A percentile compares a stretch with the other conserved stretches of the same genome.
These are phyloP conservation scores for Hippotragus niger DNA, from an alignment of 2,113 vertebrate genomes.

Conservation along the genomic window DNA sequence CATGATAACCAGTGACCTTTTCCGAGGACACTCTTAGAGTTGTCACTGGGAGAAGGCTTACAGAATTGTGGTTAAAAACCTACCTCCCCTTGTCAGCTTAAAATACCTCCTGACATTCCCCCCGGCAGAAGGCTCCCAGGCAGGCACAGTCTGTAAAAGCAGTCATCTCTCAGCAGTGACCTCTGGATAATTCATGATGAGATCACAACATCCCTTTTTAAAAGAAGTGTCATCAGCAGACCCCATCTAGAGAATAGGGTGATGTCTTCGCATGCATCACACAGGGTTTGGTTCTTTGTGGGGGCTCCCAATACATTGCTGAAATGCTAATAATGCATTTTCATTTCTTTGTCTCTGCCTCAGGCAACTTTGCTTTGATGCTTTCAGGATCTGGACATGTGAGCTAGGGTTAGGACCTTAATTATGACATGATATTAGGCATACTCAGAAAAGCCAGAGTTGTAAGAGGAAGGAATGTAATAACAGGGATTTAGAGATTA, in stretches of 20 bases:
- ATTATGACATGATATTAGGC: constrained; percentile 29
- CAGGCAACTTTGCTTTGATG: constrained; percentile 18
- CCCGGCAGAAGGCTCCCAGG: not conserved
- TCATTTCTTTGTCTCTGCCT: constrained; percentile 30
- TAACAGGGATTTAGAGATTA: constrained; percentile 59
- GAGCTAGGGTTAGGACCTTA: constrained; percentile 47
- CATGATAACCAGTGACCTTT: constrained; percentile 60
- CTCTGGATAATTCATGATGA: not conserved
- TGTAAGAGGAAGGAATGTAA: constrained; percentile 33
- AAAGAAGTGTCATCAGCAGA: not conserved
- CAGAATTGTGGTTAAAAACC: not conserved
- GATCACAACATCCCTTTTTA: not conserved
- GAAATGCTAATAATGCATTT: constrained; percentile 2
- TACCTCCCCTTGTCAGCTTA: not conserved
- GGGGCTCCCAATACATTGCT: not conserved
- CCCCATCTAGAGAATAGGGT: not conserved
- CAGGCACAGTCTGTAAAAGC: not conserved
- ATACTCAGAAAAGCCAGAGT: constrained; percentile 52
- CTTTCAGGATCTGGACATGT: not conserved
- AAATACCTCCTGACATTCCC: not conserved
- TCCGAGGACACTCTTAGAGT: constrained; percentile 34
- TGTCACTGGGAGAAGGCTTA: not conserved
- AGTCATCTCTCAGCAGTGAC: not conserved
- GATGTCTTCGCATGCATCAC: not conserved
- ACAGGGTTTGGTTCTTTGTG: not conserved